Evolutionary conservation across 2,113 vertebrate genomes (phyloP).

Genomic region (Siphamia tubifer): DNA sequence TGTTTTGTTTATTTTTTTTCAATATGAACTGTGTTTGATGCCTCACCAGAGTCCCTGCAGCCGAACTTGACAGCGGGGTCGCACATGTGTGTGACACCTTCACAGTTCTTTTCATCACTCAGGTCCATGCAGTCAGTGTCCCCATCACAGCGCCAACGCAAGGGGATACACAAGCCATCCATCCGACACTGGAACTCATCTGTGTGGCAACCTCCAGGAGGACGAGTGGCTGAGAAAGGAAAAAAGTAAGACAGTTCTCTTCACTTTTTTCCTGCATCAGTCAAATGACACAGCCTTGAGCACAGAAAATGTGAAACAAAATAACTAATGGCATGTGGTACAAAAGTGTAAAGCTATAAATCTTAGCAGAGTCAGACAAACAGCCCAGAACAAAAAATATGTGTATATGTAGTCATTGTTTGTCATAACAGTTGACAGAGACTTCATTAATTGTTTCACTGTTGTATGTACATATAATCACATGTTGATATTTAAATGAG

Average conservation of each 20-base stretch:
- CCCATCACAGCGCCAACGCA: constrained; percentile 94
- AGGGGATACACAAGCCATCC: constrained; percentile 93
- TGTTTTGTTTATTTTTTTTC: not conserved
- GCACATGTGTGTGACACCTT: constrained; percentile 93
- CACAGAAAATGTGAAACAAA: constrained; percentile 3
- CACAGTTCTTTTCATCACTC: constrained; percentile 95
- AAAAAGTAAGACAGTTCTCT: not conserved
- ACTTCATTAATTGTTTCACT: not conserved
- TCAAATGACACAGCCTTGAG: constrained; percentile 13
- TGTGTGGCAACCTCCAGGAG: constrained; percentile 91
- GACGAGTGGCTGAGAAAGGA: constrained; percentile 85
- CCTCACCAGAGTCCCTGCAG: constrained; percentile 90
- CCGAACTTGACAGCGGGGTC: constrained; percentile 96
- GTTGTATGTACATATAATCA: not conserved
- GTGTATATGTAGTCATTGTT: constrained; percentile 4
- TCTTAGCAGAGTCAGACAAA: constrained; percentile 3
- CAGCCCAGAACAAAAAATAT: not conserved
- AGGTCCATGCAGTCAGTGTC: constrained; percentile 98
- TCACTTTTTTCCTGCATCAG: not conserved
- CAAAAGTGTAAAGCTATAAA: constrained; percentile 9
- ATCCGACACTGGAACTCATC: constrained; percentile 96
- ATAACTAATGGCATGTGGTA: constrained; percentile 21
- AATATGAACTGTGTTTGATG: not conserved
- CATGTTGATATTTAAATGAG: not conserved
- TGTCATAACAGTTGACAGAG: constrained; percentile 3